Conservation (phyloP, 2,797 vertebrate species). For the Aselliscus stoliczkanus region DNA sequence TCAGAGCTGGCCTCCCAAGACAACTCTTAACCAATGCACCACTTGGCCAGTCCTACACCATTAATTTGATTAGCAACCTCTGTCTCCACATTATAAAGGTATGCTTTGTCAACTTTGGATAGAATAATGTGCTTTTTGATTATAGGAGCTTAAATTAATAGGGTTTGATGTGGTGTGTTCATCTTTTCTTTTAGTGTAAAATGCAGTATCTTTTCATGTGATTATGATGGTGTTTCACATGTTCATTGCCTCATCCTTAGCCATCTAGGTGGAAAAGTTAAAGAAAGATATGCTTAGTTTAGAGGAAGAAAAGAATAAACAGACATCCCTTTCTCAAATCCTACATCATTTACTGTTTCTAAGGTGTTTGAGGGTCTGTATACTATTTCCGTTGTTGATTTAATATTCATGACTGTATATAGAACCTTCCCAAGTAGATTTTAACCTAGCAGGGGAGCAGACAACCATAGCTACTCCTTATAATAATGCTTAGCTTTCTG, state of each 20-base stretch:
- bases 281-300: background rate
- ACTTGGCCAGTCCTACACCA: too few relatives aligned
- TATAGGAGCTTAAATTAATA: conserved; percentile 5
- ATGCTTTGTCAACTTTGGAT: conserved; percentile 2
- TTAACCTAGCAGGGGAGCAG: background rate
- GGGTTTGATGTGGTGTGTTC: background rate
- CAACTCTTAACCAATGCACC: too few relatives aligned
- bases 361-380: background rate
- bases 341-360: background rate
- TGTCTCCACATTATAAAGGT: conserved; percentile 1
- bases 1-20: too few relatives aligned
- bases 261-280: background rate
- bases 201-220: background rate
- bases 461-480: background rate
- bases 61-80: conserved; percentile 25
- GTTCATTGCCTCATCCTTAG: background rate
- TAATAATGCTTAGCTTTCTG: background rate
- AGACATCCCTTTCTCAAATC: background rate
- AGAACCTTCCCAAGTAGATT: background rate
- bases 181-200: background rate
- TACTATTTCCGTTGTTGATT: background rate
- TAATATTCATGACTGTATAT: background rate
- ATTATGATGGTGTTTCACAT: background rate
- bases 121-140: conserved; percentile 22
- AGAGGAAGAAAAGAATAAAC: background rate